phyloP scores from a whole-genome alignment of 2,113 vertebrate species.

The Labeo catla region DNA sequence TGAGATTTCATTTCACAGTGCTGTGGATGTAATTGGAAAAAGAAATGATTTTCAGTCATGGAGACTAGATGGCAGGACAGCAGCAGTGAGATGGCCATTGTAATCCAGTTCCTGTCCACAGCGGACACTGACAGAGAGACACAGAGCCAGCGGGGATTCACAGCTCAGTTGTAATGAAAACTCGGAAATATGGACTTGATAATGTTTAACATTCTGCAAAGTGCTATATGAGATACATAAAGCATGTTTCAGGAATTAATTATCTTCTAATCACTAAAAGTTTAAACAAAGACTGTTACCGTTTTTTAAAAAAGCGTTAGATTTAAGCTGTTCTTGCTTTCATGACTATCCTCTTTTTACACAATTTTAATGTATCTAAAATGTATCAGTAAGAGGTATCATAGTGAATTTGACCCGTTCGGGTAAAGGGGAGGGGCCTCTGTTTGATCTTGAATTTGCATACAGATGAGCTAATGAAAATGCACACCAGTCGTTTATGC shows the following conservation, averaged over 20 bases:
- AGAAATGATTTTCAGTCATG: conserved; percentile 36
- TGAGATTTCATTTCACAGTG: conserved; percentile 18
- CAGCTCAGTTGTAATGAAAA: neutral
- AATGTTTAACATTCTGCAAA: neutral
- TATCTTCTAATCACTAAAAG: neutral
- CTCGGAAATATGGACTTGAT: neutral
- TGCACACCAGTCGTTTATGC: conserved; percentile 29
- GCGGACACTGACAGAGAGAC: conserved; percentile 6
- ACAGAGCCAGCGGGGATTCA: conserved; percentile 26
- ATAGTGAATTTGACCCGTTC: conserved; percentile 17
- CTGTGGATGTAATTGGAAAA: conserved; percentile 29
- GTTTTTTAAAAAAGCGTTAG: neutral
- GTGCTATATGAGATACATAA: neutral
- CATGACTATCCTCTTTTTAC: neutral
- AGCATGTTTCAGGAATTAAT: neutral
- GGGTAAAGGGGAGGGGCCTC: conserved; percentile 39
- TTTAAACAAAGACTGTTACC: neutral
- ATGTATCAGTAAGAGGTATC: neutral
- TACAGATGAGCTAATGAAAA: conserved; percentile 41
- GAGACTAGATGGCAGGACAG: conserved; percentile 22
- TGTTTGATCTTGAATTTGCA: conserved; percentile 47
- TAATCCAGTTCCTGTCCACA: conserved; percentile 9
- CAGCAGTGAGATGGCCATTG: conserved; percentile 37
- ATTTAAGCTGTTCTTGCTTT: neutral
- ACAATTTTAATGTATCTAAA: neutral